Conservation (phyloP, 1,140 invertebrate species). For the Uloborus diversus region DNA sequence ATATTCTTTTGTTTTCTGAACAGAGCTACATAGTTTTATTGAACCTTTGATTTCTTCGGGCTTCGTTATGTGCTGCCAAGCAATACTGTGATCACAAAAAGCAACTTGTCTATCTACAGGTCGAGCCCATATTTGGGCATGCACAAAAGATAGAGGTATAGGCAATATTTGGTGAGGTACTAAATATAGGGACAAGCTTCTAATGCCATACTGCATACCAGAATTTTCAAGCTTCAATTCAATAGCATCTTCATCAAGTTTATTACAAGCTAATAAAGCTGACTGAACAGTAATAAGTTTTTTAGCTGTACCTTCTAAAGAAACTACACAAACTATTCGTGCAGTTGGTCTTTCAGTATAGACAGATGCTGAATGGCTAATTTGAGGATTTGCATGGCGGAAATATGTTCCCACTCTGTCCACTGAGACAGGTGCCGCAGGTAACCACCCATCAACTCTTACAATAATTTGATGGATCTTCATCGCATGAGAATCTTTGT, state of each 20-base stretch:
- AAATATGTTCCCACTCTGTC: constrained; percentile 96
- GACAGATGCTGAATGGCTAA: constrained; percentile 44
- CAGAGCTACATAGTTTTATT: constrained; percentile 34
- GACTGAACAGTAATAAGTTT: constrained; percentile 96
- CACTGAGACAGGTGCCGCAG: constrained; percentile 87
- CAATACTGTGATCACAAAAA: constrained; percentile 72
- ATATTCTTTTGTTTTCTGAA: constrained; percentile 41
- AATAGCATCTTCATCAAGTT: constrained; percentile 71
- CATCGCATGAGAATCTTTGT: constrained; percentile 78
- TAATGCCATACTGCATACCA: constrained; percentile 56
- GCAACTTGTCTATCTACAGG: constrained; percentile 69
- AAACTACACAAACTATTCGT: constrained; percentile 86
- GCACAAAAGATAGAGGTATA: constrained; percentile 73
- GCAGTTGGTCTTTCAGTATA: constrained; percentile 66
- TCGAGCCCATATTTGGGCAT: constrained; percentile 72
- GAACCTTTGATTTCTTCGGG: constrained; percentile 68
- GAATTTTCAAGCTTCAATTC: constrained; percentile 75
- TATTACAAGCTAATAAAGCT: constrained; percentile 83
- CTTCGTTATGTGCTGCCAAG: constrained; percentile 74
- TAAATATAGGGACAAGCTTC: constrained; percentile 59
- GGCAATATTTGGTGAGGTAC: constrained; percentile 66
- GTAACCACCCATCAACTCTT: constrained; percentile 87
- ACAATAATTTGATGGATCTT: constrained; percentile 87
- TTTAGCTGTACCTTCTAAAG: constrained; percentile 88
- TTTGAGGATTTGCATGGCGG: constrained; percentile 72